Evolutionary conservation across 2,888 invertebrate species (phyloP), one percentile per base, ranked within the genome.

Genomic region (Chrysolina haemoptera): DNA sequence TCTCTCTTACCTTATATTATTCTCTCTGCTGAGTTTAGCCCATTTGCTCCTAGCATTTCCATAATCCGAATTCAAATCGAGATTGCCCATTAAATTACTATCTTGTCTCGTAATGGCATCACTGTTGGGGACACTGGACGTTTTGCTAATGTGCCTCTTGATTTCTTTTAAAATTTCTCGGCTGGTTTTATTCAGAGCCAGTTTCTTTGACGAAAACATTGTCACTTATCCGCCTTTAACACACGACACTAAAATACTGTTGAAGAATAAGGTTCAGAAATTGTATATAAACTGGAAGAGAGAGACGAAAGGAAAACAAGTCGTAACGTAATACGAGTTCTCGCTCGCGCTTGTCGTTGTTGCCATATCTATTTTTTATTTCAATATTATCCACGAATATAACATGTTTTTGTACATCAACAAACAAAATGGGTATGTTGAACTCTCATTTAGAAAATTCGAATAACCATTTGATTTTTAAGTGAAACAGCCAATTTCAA

Each of bases 61-160:
- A 41, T 50, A 41, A n/a, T 78, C 76, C 8, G 71, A 70, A 27
- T 78, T 75, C 22, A 79, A 76, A 14, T 80, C 77, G 59, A 77
- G 48, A 62, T 79, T 80, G 6, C 64, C 40, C 10, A 78, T 78
- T 46, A 80, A 74, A 55, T 82, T 80, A 50, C 65, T 74, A 11
- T 82, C 79, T 68, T 84, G 84, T 66, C 90, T 88, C 0, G 90
- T 89, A 88, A 91, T 90, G 22, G 90, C 90, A 83, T 91, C 91
- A 68, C 91, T 91, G 84, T 91, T 91, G 14, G 91, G 90, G 63
- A 90, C 90, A 83, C 90, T 91, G 18, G 90, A 90, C 0, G 91
- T 91, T 86, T 91, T 92, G 86, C 91, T 91, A 79, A 92, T 92
- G 75, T 89, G 80, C 62, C 87, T 80, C 40, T 70, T 78, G n/a